Percentiles rank a stretch among this genome's conserved stretches.
Evolutionary conservation across 1,140 invertebrate species (phyloP).

Genomic region (Apis dorsata): DNA sequence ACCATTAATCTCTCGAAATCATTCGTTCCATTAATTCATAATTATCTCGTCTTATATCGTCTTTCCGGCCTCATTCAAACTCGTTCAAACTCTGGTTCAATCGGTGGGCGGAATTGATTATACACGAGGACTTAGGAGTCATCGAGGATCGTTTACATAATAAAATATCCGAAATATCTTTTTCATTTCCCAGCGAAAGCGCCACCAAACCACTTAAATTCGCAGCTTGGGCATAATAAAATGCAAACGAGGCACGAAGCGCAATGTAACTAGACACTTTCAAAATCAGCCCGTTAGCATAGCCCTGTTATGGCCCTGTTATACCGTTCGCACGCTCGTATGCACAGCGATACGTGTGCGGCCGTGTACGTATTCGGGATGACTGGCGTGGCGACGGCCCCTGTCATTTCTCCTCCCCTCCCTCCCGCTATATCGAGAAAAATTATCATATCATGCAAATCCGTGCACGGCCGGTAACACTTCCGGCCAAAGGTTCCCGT

Average conservation of each 20-base stretch:
- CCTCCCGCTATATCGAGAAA: slow-evolving; percentile 53
- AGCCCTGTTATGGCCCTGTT: background rate
- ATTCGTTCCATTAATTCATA: no score
- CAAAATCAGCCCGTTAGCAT: background rate
- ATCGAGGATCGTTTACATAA: no score
- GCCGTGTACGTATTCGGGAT: background rate
- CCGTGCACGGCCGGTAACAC: slow-evolving; percentile 43
- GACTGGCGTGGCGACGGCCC: background rate
- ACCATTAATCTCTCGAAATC: no score
- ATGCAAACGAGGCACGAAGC: background rate
- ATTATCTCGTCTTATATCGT: no score
- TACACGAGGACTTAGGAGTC: no score
- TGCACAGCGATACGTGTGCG: background rate
- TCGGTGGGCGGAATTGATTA: no score
- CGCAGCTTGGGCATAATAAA: background rate
- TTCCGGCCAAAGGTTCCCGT: slow-evolving; percentile 38
- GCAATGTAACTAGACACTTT: background rate
- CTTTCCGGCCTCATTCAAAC: no score
- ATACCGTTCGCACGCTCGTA: background rate
- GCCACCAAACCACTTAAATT: background rate
- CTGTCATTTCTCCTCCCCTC: background rate
- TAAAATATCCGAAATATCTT: no score
- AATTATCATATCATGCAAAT: slow-evolving; percentile 68
- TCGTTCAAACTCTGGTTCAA: no score
- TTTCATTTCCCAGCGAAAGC: no score